Base-by-base conservation (phyloP, 2,888 invertebrate genomes). In the Augiades crinisus region DNA sequence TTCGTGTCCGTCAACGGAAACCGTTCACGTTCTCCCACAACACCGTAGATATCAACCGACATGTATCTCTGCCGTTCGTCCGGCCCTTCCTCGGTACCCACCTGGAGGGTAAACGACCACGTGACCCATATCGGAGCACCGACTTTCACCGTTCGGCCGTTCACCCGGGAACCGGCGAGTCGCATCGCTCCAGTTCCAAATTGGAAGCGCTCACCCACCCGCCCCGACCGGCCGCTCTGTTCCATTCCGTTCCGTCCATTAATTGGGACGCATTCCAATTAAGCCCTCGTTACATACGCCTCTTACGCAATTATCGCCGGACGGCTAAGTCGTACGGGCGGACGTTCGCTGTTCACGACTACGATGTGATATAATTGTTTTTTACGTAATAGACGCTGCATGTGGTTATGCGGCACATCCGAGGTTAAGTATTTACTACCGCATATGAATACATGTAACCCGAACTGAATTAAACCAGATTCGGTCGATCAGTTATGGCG, bases 251-350 rank as follows among this genome's bases (percentile, higher is more conserved):
- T 49, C 37, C 49, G 40, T 56, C 68, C 76, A 83, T 85, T 88
- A 87, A 88, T 88, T 85, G 83, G 85, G 79, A 81, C 85, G 75
- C 81, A 85, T 81, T 87, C 83, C 87, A 86, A 88, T 88, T 86
- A 85, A 84, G 83, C 77, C 70, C 83, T 81, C 79, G 83, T 84
- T 63, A 59, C 59, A 52, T 59, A 56, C 75, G 76, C 74, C 83
- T 82, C 82, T 84, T 84, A 81, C 78, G 80, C 78, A 87, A 86
- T 86, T 81, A 84, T 70, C 71, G 56, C 16, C 30, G 43, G 50
- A 16, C 50, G 44, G 37, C 44, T 44, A 44, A 44, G 37, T 44
- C 50, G 50, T 41, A 41, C 13, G 21, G n/a, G 22, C 14, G 45
- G 12, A 34, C 44, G 34, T 34, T 34, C 21, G n/a, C n/a, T 22